Conservation (phyloP, 2,888 invertebrate species). For the Cheilosia vernalis region DNA sequence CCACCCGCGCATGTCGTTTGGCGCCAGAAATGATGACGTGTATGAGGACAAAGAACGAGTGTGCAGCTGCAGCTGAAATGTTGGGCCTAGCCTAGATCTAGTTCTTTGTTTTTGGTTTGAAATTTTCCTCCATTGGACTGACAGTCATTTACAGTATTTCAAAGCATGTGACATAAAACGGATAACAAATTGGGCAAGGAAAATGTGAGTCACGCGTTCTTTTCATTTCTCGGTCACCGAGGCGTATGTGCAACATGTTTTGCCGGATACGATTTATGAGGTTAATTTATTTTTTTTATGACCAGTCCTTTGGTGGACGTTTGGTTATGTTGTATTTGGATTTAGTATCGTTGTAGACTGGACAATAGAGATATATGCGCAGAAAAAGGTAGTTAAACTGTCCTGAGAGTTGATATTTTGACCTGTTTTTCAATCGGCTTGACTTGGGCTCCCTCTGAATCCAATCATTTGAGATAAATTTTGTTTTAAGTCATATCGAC, state of each 20-base stretch:
- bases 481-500: no score
- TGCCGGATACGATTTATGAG: conserved; percentile 3
- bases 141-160: conserved; percentile 48
- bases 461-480: no score
- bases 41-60: conserved; percentile 68
- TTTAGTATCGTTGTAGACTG: not conserved
- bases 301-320: not conserved
- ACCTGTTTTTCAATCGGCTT: no score
- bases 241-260: conserved; percentile 59
- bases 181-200: conserved; percentile 56
- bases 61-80: conserved; percentile 63
- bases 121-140: conserved; percentile 9
- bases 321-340: not conserved
- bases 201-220: conserved; percentile 49
- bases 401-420: no score
- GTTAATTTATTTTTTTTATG: conserved; percentile 4
- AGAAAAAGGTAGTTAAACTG: no score
- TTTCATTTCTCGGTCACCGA: conserved; percentile 31
- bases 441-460: no score
- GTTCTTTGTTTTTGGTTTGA: conserved; percentile 25
- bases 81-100: conserved; percentile 61
- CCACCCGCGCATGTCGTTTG: conserved; percentile 64
- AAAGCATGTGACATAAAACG: conserved; percentile 57
- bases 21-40: conserved; percentile 57
- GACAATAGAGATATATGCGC: no score